Conservation (phyloP, 1,140 invertebrate species). For the Heliconius nattereri region DNA sequence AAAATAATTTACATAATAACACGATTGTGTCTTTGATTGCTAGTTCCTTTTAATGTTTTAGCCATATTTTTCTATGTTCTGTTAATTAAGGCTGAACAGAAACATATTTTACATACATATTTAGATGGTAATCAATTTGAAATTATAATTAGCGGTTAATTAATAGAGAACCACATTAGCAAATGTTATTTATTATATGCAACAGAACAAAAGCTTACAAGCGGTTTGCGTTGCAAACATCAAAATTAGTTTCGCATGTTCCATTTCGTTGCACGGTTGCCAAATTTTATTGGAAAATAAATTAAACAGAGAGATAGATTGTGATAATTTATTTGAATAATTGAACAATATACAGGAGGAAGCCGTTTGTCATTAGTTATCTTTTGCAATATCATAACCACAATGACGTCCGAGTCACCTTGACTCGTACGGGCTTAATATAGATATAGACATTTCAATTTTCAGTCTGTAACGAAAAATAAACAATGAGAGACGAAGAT, state of each 20-base stretch:
- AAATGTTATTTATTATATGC: not conserved
- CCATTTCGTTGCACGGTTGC: not conserved
- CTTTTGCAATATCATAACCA: constrained; percentile 20
- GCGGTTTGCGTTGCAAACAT: not conserved
- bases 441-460: constrained; percentile 20
- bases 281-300: constrained; percentile 1
- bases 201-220: constrained; percentile 8
- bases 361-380: constrained; percentile 23
- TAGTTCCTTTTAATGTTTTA: not conserved
- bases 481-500: constrained; percentile 6
- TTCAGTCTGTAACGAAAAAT: constrained; percentile 18
- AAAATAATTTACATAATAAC: constrained; percentile 2
- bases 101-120: not conserved
- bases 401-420: constrained; percentile 35
- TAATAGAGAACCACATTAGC: not conserved
- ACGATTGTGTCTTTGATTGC: constrained; percentile 13
- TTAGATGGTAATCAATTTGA: not conserved
- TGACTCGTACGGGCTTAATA: constrained; percentile 13
- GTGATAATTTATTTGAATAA: constrained; percentile 17
- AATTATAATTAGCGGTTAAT: not conserved
- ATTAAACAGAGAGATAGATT: constrained; percentile 6
- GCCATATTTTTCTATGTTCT: not conserved
- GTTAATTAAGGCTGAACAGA: not conserved
- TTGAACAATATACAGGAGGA: constrained; percentile 12
- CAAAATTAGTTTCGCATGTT: constrained; percentile 6